Evolutionary conservation across 1,140 invertebrate genomes (phyloP).

Genomic region (Oreohelix idahoensis): DNA sequence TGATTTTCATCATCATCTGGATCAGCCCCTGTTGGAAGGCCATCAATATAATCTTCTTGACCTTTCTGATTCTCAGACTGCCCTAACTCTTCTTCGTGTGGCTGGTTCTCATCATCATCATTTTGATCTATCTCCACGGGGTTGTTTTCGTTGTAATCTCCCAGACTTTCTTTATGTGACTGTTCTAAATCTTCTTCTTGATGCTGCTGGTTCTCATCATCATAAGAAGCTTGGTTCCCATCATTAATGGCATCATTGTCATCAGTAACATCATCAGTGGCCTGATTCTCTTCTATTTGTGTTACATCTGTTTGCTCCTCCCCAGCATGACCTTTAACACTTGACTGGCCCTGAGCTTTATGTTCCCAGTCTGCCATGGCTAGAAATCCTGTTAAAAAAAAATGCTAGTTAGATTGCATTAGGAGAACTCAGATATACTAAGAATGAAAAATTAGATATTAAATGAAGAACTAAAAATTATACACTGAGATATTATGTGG

Average conservation of each 20-base stretch:
- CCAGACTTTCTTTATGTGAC: slow-evolving; percentile 11
- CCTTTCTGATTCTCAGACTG: too few species aligned
- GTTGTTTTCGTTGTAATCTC: background rate
- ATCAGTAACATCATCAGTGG: slow-evolving; percentile 33
- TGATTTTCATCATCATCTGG: background rate
- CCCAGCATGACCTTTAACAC: slow-evolving; percentile 20
- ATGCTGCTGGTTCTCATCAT: slow-evolving; percentile 31
- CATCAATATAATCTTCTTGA: too few species aligned
- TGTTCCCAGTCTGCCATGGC: background rate
- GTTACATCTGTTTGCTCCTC: slow-evolving; percentile 34
- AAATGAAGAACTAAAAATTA: too few species aligned
- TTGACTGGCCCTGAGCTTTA: slow-evolving; percentile 8
- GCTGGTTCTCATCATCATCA: slow-evolving; percentile 25
- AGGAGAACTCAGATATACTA: too few species aligned
- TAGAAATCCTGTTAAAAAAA: slow-evolving; percentile 30
- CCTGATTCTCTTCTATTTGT: slow-evolving; percentile 38
- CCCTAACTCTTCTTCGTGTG: slow-evolving; percentile 12
- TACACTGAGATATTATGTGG: too few species aligned
- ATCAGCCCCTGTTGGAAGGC: background rate
- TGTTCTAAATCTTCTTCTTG: slow-evolving; percentile 35
- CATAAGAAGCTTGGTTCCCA: background rate
- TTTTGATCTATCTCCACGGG: background rate
- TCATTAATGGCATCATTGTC: background rate
- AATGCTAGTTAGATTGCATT: background rate
- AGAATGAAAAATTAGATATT: too few species aligned